Conservation (phyloP, 1,140 invertebrate genomes). For the Meloidogyne floridensis region DNA sequence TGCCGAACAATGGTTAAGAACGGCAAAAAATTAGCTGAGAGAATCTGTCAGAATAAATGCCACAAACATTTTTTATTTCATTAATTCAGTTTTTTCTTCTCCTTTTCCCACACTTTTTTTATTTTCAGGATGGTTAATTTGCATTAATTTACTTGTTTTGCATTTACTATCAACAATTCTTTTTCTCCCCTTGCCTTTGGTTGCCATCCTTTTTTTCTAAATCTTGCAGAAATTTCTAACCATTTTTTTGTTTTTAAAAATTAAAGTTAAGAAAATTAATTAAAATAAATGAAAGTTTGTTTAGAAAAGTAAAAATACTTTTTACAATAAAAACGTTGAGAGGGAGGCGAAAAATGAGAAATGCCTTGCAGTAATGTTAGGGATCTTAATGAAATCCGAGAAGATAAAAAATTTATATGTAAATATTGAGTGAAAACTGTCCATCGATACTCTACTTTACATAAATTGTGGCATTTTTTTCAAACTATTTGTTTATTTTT, state of each 20-base stretch:
- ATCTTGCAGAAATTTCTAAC: background rate
- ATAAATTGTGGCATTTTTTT: slow-evolving; percentile 1
- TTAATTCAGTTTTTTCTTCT: background rate
- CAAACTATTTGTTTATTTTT: background rate
- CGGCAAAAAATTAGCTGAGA: background rate
- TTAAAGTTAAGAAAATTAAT: background rate
- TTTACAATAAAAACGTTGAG: background rate
- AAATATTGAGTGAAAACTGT: slow-evolving; percentile 1
- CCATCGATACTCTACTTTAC: background rate
- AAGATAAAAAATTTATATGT: background rate
- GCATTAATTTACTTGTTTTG: background rate
- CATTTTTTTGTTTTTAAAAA: background rate
- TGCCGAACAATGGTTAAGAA: background rate
- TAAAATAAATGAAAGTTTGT: slow-evolving; percentile 1
- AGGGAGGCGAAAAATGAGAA: slow-evolving; percentile 4
- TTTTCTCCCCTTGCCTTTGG: background rate
- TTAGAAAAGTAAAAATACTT: background rate
- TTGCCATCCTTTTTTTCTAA: background rate
- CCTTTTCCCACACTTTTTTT: background rate
- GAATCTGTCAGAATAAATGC: too few relatives aligned
- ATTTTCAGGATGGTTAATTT: background rate
- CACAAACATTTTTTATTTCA: background rate
- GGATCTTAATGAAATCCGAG: background rate
- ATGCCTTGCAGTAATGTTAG: background rate
- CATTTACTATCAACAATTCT: background rate